Percentiles rank a stretch among this genome's conserved stretches.
Evolutionary conservation across 2,797 vertebrate species (phyloP).

Genomic region (Eremophila alpestris): DNA sequence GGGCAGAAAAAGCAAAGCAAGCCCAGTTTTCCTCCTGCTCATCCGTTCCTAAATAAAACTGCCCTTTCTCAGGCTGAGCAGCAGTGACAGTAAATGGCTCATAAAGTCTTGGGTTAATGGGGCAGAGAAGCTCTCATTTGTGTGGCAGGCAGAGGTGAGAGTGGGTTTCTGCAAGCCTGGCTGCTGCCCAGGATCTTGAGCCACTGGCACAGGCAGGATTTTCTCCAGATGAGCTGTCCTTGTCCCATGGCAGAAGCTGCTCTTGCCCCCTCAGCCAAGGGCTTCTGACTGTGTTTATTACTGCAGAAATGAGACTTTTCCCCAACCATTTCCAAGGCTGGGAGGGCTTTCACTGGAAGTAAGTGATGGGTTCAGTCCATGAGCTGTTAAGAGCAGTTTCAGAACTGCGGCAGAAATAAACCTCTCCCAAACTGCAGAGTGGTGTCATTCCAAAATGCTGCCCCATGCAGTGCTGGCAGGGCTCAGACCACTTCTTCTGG

Average conservation of each 20-base stretch:
- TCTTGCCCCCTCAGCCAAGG: not conserved
- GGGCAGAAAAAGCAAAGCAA: not conserved
- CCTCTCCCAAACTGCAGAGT: not conserved
- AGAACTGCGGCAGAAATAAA: conserved; percentile 15
- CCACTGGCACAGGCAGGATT: not conserved
- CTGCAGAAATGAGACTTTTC: not conserved
- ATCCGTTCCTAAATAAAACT: not conserved
- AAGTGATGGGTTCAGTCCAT: not conserved
- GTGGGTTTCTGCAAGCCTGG: not conserved
- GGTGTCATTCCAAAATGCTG: not conserved
- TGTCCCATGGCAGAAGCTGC: not conserved
- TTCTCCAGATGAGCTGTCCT: not conserved
- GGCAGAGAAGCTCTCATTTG: conserved; percentile 42
- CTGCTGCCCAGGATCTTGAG: not conserved
- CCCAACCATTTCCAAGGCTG: not conserved
- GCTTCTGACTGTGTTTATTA: not conserved
- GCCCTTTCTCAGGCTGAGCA: not conserved
- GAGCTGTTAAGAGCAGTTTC: not conserved
- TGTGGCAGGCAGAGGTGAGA: conserved; percentile 33
- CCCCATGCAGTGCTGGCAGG: conserved; percentile 23
- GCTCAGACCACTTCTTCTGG: not conserved
- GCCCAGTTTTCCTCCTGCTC: not conserved
- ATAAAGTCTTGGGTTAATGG: conserved; percentile 45
- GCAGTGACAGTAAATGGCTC: conserved; percentile 29
- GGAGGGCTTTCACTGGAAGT: conserved; percentile 13